Percentiles rank a stretch among this genome's conserved stretches.
Conservation (phyloP, 2,888 invertebrate species). For the Nephrotoma appendiculata region DNA sequence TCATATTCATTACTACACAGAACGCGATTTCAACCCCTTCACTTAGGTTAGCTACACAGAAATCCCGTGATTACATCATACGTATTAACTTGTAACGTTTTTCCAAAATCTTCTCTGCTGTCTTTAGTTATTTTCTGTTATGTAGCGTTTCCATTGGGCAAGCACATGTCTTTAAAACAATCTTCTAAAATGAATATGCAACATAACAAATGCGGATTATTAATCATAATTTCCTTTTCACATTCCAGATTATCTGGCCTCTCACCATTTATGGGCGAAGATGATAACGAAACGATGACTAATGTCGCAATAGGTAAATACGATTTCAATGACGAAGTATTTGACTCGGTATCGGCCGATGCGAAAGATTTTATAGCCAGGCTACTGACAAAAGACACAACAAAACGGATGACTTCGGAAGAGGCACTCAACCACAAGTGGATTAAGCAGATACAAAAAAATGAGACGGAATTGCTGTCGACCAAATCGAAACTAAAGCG, state of each 20-base stretch:
- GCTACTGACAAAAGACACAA: constrained; percentile 80
- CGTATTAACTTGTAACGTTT: too few relatives aligned
- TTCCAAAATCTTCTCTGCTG: too few relatives aligned
- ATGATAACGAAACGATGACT: constrained; percentile 93
- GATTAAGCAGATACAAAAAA: constrained; percentile 37
- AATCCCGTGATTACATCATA: too few relatives aligned
- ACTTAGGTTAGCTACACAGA: too few relatives aligned
- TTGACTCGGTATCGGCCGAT: constrained; percentile 83
- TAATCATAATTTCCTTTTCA: not conserved
- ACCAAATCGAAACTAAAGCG: constrained; percentile 69
- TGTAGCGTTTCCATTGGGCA: too few relatives aligned
- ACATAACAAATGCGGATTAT: too few relatives aligned
- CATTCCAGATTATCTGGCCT: constrained; percentile 76
- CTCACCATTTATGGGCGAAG: constrained; percentile 97
- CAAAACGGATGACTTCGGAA: constrained; percentile 75
- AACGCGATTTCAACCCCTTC: too few relatives aligned
- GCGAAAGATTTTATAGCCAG: constrained; percentile 93
- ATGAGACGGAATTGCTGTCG: constrained; percentile 45
- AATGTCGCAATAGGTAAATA: constrained; percentile 95
- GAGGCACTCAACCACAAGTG: constrained; percentile 79
- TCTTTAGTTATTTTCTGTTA: too few relatives aligned
- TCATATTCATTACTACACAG: too few relatives aligned
- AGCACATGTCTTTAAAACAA: too few relatives aligned
- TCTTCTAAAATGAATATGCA: too few relatives aligned
- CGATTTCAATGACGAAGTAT: constrained; percentile 95